These are phyloP conservation scores for Amia ocellicauda DNA, from an alignment of 2,113 vertebrate genomes.

Conservation along the genomic window DNA sequence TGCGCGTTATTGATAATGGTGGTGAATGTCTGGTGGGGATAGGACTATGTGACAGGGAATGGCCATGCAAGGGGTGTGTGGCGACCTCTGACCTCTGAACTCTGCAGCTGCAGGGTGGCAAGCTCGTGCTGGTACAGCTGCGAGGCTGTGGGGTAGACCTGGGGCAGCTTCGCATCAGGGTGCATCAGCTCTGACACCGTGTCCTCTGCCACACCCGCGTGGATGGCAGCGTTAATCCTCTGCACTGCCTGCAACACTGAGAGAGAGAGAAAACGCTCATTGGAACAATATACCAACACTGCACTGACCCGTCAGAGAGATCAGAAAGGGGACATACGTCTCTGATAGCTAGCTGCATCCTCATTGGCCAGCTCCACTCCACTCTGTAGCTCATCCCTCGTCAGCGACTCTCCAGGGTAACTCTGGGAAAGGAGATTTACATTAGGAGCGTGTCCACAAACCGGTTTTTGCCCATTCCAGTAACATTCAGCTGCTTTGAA, in stretches of 20 bases:
- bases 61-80: background rate
- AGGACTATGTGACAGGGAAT: background rate
- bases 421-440: slow-evolving; percentile 40
- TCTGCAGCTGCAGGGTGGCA: slow-evolving; percentile 87
- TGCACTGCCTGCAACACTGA: slow-evolving; percentile 81
- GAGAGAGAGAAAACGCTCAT: slow-evolving; percentile 7
- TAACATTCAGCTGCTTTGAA: too few species aligned
- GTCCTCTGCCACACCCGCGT: slow-evolving; percentile 72
- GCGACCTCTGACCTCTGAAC: slow-evolving; percentile 66
- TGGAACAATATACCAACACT: slow-evolving; percentile 1
- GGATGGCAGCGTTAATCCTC: slow-evolving; percentile 80
- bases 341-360: slow-evolving; percentile 73
- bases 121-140: slow-evolving; percentile 91
- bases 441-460: background rate
- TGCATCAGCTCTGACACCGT: slow-evolving; percentile 87
- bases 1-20: background rate
- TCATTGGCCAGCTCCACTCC: slow-evolving; percentile 81
- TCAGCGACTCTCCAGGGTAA: slow-evolving; percentile 69
- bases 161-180: slow-evolving; percentile 87
- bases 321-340: slow-evolving; percentile 65
- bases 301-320: background rate
- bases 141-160: slow-evolving; percentile 81
- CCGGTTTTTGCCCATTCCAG: too few species aligned
- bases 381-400: slow-evolving; percentile 86
- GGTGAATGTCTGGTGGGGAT: background rate